phyloP scores from a whole-genome alignment of 2,797 vertebrate genomes.

The Tenualosa ilisha region DNA sequence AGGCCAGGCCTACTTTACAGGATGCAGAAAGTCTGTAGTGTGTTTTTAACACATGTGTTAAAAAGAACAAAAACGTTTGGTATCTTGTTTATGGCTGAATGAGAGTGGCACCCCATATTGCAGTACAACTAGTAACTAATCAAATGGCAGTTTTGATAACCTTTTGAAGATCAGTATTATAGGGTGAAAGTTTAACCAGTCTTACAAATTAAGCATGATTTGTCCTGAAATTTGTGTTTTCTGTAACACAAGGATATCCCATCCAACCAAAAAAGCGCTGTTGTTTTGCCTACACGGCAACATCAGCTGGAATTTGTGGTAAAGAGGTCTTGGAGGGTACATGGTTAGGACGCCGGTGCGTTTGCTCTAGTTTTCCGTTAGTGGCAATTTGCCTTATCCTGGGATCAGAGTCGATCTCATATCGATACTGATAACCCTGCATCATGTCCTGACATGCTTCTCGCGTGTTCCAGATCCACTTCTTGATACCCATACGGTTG shows the following conservation, averaged over 20 bases:
- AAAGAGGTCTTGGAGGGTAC: constrained; percentile 36
- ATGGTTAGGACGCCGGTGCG: neutral
- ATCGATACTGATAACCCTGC: constrained; percentile 79
- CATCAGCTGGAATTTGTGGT: constrained; percentile 60
- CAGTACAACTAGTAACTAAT: neutral
- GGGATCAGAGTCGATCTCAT: constrained; percentile 78
- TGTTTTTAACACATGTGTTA: neutral
- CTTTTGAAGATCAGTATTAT: neutral
- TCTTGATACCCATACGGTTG: constrained; percentile 78
- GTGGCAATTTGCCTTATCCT: constrained; percentile 64
- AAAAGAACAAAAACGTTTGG: too few relatives aligned
- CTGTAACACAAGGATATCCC: too few relatives aligned
- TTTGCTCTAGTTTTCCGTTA: constrained; percentile 23
- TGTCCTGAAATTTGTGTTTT: too few relatives aligned
- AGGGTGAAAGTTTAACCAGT: neutral
- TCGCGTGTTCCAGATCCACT: constrained; percentile 71
- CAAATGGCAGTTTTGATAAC: neutral
- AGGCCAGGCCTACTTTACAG: neutral
- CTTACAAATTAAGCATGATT: neutral
- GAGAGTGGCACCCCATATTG: neutral
- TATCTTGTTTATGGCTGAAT: neutral
- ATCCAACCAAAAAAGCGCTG: neutral
- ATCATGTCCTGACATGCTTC: constrained; percentile 74
- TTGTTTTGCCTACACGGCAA: neutral
- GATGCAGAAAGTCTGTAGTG: neutral